These are phyloP conservation scores for Sarcophaga carnaria DNA, from an alignment of 2,888 invertebrate genomes.

Conservation along the genomic window DNA sequence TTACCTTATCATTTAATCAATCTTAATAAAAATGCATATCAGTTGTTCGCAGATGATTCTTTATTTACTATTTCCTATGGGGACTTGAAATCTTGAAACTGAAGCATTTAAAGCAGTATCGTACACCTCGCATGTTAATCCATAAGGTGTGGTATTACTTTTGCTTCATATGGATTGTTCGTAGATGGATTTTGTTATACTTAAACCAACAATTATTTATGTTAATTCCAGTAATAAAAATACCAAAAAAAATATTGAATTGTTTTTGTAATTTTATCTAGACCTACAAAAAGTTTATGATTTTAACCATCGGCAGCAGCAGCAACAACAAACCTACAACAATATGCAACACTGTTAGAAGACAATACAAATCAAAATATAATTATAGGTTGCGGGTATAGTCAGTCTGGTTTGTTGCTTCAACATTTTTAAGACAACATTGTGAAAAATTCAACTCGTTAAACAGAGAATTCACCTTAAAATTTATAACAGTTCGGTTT, in stretches of 20 bases:
- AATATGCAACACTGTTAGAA: background rate
- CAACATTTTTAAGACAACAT: slow-evolving; percentile 36
- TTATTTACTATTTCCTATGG: background rate
- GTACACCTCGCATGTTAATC: background rate
- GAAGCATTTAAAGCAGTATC: slow-evolving; percentile 5
- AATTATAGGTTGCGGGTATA: slow-evolving; percentile 45
- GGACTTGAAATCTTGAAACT: background rate
- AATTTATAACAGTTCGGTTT: slow-evolving; percentile 60
- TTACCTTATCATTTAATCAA: too few species aligned
- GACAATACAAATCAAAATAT: slow-evolving; percentile 19
- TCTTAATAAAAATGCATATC: too few species aligned
- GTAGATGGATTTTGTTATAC: slow-evolving; percentile 10
- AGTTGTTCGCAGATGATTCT: too few species aligned
- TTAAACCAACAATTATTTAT: slow-evolving; percentile 48
- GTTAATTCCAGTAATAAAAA: slow-evolving; percentile 39
- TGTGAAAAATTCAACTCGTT: slow-evolving; percentile 39
- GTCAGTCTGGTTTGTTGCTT: background rate
- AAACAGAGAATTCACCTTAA: slow-evolving; percentile 41
- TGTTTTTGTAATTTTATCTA: too few species aligned
- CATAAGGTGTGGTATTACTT: slow-evolving; percentile 44
- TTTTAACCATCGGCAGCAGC: background rate
- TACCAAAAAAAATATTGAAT: background rate
- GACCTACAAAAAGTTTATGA: background rate
- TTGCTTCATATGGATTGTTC: background rate
- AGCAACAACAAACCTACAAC: slow-evolving; percentile 34